Evolutionary conservation across 1,140 invertebrate species (phyloP), one percentile per base, ranked within the genome.

Genomic region (Prorops nasuta): DNA sequence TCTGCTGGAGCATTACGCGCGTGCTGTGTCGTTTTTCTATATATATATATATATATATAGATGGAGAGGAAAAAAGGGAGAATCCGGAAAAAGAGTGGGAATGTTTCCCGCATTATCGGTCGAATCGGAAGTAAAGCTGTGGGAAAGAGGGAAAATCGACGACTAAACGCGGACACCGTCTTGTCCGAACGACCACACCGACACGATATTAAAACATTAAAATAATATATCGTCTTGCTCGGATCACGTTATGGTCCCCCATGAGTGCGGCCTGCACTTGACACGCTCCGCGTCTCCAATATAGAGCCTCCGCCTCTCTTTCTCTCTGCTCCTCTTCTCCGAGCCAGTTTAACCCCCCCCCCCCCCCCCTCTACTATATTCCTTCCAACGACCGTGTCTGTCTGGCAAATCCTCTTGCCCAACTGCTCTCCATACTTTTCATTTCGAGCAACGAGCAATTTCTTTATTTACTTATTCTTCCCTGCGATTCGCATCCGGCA

Each of bases 181-280:
- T 74, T 76, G 70, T 69, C 63, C 60, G 58, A 76, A 76, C 71
- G 73, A 71, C 69, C 67, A 56, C 58, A 58, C 56, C 60, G 69
- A 76, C 73, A 69, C 71, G 73, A 76, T 76, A 76, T 76, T 76
- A 74, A 76, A 76, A 76, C 73, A 76, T 76, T 73, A 74, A 76
- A 74, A 72, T 76, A 73, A 76, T 69, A 69, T 76, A 74, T 72
- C 45, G 66, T 48, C 58, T 51, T 49, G 57, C 49, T 49, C 24
- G 60, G 54, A 66, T 67, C 63, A 63, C 60, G 62, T 67, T 62
- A 66, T 62, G 63, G 61, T 49, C 32, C 20, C 19, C 14, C 21
- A 40, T 17, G 28, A 19, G 41, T 34, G 41, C 49, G 44, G 60
- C 45, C 20, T 56, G 42, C 32, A 44, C 42, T 69, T 72, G 69